These are phyloP conservation scores for Harpagoxenus sublaevis DNA, from an alignment of 2,888 invertebrate species.

Conservation along the genomic window DNA sequence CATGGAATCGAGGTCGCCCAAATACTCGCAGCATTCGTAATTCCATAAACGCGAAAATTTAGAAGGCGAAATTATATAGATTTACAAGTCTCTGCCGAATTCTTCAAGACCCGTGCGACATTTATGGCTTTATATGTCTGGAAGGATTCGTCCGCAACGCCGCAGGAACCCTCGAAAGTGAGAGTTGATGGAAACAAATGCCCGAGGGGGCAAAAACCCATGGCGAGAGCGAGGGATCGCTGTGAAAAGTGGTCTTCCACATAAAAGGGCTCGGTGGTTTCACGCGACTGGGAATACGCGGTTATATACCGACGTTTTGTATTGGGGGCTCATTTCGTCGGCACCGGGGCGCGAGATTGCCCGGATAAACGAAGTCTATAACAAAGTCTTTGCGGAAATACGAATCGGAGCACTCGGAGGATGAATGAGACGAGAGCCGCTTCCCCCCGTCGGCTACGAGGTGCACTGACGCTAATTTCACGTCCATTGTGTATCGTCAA, in stretches of 20 bases:
- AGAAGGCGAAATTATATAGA: neutral
- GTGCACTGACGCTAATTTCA: conserved; percentile 16
- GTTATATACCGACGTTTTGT: neutral
- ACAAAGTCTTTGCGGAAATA: neutral
- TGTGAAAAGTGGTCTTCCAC: conserved; percentile 14
- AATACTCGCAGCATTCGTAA: neutral
- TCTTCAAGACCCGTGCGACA: neutral
- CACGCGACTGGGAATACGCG: neutral
- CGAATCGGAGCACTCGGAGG: neutral
- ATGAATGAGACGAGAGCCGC: neutral
- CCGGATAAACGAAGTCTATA: conserved; percentile 11
- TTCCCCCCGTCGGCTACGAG: too few relatives aligned
- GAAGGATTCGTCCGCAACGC: conserved; percentile 4
- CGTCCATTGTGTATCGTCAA: neutral
- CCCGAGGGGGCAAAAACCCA: conserved; percentile 7
- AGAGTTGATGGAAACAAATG: conserved; percentile 29
- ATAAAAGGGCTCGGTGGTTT: conserved; percentile 25
- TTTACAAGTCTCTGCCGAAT: neutral
- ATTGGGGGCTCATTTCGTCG: conserved; percentile 26
- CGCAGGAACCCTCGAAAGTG: neutral
- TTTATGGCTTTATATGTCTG: conserved; percentile 19
- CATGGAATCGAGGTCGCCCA: neutral
- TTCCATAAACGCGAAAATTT: neutral
- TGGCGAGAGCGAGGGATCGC: neutral
- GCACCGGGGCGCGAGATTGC: neutral